Base-by-base conservation (phyloP, 2,113 vertebrate genomes). In the Ginglymostoma cirratum region DNA sequence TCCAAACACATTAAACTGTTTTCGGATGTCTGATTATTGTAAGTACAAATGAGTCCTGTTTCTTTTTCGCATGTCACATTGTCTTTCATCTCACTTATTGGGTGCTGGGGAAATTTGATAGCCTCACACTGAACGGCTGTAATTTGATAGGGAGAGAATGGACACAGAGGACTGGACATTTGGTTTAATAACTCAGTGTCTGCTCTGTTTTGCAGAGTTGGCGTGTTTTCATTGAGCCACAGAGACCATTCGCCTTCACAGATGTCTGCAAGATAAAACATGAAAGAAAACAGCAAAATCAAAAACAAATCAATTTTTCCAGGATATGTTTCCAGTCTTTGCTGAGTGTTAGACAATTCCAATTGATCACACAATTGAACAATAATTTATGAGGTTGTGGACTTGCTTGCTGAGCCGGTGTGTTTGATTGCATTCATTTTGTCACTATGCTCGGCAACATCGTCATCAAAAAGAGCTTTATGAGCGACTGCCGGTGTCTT, bases 51-150 rank as follows among this genome's bases (percentile, higher is more conserved):
- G 65, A 92, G 87, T 5, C 87, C 87, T 65, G 15, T 92, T 61
- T 92, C 55, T 92, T 65, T 92, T n/a, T 92, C 87, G 17, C 87
- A 92, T 92, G 87, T 92, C 52, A 92, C 87, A 7, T 92, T n/a
- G 65, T 92, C 87, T 61, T 92, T 65, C 87, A n/a, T 92, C 55
- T 92, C 87, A 92, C 5, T 92, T 34, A 92, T 92, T 2, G 87
- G 87, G n/a, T 12, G 30, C 55, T n/a, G 55, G 15, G 87, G 52
- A 90, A n/a, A 90, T 90, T 90, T 90, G 87, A 90, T 27, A 65
- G 87, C 87, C 55, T 90, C 87, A 90, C 87, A 90, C n/a, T 34
- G 30, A 14, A 90, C 65, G 30, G 3, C 55, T 19, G 52, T 92
- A 65, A 92, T 92, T 61, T 92, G 3, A 92, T 65, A n/a, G 65